Evolutionary conservation across 1,140 invertebrate genomes (phyloP).

Genomic region (Drosophila guanche): DNA sequence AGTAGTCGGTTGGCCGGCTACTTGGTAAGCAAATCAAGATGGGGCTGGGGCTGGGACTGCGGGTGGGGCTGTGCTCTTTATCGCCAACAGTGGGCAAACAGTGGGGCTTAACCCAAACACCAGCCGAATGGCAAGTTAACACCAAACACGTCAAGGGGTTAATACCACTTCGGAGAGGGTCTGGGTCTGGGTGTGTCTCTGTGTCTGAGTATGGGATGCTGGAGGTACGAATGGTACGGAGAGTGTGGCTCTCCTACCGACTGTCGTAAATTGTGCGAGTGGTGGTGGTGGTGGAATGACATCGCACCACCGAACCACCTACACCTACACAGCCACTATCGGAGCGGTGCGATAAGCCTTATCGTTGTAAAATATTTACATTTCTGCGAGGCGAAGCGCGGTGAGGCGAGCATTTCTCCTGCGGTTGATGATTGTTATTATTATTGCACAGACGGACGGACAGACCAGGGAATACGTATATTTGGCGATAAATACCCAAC

Average conservation of each 20-base stretch:
- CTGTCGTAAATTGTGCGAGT: constrained; percentile 53
- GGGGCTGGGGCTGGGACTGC: constrained; percentile 2
- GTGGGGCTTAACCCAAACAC: constrained; percentile 80
- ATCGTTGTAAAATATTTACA: constrained; percentile 83
- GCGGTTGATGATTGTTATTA: constrained; percentile 7
- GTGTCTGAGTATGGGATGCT: constrained; percentile 24
- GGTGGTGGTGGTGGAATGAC: constrained; percentile 41
- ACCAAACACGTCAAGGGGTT: constrained; percentile 80
- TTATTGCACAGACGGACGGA: constrained; percentile 29
- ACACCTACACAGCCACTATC: constrained; percentile 11
- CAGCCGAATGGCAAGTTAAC: constrained; percentile 77
- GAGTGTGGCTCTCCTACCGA: not conserved
- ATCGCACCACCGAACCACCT: constrained; percentile 39
- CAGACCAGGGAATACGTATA: constrained; percentile 8
- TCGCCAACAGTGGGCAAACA: constrained; percentile 67
- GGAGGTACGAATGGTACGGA: constrained; percentile 7
- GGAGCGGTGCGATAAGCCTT: constrained; percentile 43
- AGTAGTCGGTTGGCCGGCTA: constrained; percentile 26
- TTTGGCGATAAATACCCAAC: constrained; percentile 13
- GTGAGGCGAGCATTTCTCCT: constrained; percentile 42
- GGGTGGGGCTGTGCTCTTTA: constrained; percentile 40
- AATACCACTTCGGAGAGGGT: constrained; percentile 53
- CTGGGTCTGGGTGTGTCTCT: not conserved
- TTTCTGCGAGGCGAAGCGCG: constrained; percentile 49
- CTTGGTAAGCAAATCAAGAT: constrained; percentile 59